These are phyloP conservation scores for Hyposoter didymator DNA, from an alignment of 2,888 invertebrate species.

Conservation along the genomic window DNA sequence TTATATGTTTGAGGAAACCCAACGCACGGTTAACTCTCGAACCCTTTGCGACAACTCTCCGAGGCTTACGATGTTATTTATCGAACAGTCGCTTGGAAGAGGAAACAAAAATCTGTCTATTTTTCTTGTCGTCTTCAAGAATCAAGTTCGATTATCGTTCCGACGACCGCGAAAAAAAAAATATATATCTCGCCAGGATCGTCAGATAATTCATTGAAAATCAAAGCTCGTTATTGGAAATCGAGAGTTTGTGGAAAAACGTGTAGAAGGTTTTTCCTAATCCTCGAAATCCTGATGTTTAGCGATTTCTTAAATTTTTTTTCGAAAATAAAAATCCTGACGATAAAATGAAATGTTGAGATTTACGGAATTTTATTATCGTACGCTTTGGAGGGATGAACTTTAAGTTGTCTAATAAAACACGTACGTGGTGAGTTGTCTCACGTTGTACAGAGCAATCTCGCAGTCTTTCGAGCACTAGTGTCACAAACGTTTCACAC, in stretches of 20 bases:
- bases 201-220: neutral
- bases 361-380: neutral
- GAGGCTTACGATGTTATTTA: neutral
- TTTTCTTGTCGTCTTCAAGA: too few species aligned
- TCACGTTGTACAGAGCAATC: constrained; percentile 21
- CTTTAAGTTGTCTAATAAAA: constrained; percentile 30
- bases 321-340: neutral
- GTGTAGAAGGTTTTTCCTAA: too few species aligned
- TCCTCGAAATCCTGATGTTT: neutral
- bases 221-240: neutral
- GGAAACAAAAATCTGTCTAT: neutral
- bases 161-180: neutral
- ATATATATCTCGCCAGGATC: neutral
- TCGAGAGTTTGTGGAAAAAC: neutral
- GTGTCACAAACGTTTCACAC: constrained; percentile 45
- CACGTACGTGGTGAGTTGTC: constrained; percentile 30
- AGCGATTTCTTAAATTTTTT: too few species aligned
- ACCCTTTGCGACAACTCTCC: neutral
- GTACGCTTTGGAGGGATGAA: neutral
- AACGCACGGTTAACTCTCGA: neutral
- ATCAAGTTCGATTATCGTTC: too few species aligned
- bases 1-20: neutral
- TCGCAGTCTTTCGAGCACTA: constrained; percentile 39
- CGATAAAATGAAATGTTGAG: neutral
- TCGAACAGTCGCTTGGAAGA: neutral